A percentile compares a stretch with the other conserved stretches of the same genome.
Evolutionary conservation across 2,888 invertebrate genomes (phyloP).

Genomic region (Ennomos erosarius): DNA sequence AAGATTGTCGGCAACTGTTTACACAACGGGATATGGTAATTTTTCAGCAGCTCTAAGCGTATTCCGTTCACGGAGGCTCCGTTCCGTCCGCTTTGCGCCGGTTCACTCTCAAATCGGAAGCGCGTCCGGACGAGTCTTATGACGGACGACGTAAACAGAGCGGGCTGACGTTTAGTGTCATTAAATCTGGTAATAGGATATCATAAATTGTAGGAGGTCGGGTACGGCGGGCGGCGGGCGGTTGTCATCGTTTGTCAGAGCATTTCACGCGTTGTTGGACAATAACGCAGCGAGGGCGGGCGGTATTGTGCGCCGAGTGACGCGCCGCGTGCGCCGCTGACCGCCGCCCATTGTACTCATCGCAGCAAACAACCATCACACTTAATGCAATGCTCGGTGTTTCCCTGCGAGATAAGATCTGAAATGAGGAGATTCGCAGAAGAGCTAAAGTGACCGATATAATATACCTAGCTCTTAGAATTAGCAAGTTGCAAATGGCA

Average conservation of each 20-base stretch:
- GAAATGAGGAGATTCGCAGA: no score
- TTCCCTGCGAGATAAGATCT: no score
- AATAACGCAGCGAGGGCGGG: slow-evolving; percentile 77
- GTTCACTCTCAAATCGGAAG: slow-evolving; percentile 57
- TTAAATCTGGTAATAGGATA: slow-evolving; percentile 85
- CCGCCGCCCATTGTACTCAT: slow-evolving; percentile 33
- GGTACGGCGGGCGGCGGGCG: slow-evolving; percentile 72
- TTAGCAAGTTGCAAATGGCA: no score
- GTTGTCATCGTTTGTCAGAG: slow-evolving; percentile 86
- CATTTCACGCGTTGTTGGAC: slow-evolving; percentile 85
- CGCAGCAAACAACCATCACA: no score
- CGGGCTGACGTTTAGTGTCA: slow-evolving; percentile 79
- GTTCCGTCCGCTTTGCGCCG: slow-evolving; percentile 54
- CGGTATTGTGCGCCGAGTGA: slow-evolving; percentile 53
- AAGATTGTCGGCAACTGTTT: slow-evolving; percentile 82
- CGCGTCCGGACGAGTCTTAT: slow-evolving; percentile 54
- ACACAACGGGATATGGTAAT: slow-evolving; percentile 78
- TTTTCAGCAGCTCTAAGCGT: slow-evolving; percentile 70
- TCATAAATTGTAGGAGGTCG: slow-evolving; percentile 83
- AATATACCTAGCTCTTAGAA: no score
- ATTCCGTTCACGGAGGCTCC: slow-evolving; percentile 64
- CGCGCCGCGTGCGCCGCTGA: slow-evolving; percentile 37
- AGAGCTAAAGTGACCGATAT: no score
- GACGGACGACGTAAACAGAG: slow-evolving; percentile 68
- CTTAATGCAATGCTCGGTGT: no score